Conservation (phyloP, 2,888 invertebrate genomes). For the Drosophila mimetica region DNA sequence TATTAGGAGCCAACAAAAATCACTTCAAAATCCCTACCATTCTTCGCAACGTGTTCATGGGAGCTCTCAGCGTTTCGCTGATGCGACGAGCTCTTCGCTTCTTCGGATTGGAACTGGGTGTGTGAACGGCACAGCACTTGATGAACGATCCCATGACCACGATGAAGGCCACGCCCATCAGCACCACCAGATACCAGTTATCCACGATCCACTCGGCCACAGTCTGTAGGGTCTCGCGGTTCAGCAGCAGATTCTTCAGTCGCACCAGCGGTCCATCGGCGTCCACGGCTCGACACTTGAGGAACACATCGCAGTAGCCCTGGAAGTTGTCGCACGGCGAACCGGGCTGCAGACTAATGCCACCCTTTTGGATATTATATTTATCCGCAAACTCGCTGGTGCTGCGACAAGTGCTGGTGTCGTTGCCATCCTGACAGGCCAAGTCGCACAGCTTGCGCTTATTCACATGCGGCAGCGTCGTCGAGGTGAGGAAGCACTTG, state of each 20-base stretch:
- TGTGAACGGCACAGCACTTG: conserved; percentile 99
- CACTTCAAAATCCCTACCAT: conserved; percentile 87
- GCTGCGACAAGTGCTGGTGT: conserved; percentile 90
- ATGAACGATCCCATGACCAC: conserved; percentile 99
- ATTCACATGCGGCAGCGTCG: conserved; percentile 90
- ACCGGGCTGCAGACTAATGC: conserved; percentile 95
- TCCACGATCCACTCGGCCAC: conserved; percentile 97
- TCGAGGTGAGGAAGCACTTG: conserved; percentile 96
- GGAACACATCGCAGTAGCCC: conserved; percentile 99
- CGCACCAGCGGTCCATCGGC: conserved; percentile 98
- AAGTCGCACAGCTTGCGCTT: conserved; percentile 96
- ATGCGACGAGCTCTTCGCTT: conserved; percentile 97
- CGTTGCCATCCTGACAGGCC: conserved; percentile 96
- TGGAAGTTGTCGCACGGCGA: conserved; percentile 99
- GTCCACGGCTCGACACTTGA: conserved; percentile 98
- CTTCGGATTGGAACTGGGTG: conserved; percentile 99
- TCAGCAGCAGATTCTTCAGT: conserved; percentile 97
- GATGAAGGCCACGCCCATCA: conserved; percentile 95
- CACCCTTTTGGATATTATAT: conserved; percentile 90
- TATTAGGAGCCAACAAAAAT: no score
- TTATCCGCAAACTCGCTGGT: conserved; percentile 93
- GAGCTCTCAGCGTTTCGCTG: conserved; percentile 94
- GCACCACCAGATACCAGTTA: conserved; percentile 97
- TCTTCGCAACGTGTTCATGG: conserved; percentile 95
- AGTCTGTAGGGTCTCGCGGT: conserved; percentile 93